These are phyloP conservation scores for Guaruba guarouba DNA, from an alignment of 2,113 vertebrate species.

Conservation along the genomic window DNA sequence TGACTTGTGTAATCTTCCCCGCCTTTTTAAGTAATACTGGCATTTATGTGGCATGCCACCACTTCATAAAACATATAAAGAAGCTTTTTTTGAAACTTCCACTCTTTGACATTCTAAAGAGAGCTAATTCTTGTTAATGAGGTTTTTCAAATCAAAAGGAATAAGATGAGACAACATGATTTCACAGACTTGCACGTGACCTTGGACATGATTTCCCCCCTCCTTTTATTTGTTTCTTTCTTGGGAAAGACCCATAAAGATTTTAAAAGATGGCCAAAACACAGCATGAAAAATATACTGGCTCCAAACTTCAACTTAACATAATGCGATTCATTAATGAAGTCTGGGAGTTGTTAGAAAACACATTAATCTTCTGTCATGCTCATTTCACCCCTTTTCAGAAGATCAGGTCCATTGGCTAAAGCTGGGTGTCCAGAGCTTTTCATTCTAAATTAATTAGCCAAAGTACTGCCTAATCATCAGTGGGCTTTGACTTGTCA, in stretches of 20 bases:
- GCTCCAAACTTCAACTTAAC: slow-evolving; percentile 2
- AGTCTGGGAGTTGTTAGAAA: slow-evolving; percentile 22
- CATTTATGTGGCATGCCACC: neutral
- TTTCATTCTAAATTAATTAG: slow-evolving; percentile 38
- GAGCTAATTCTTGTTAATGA: slow-evolving; percentile 32
- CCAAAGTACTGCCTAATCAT: slow-evolving; percentile 21
- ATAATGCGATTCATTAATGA: slow-evolving; percentile 18
- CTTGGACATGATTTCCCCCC: neutral
- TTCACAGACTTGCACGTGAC: neutral
- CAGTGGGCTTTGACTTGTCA: neutral
- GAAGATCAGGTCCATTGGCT: neutral
- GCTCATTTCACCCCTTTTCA: neutral
- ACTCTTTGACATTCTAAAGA: neutral
- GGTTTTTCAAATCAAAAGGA: neutral
- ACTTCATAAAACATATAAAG: neutral
- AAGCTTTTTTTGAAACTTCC: neutral
- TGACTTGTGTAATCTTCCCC: neutral
- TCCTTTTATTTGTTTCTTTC: neutral
- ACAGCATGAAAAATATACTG: neutral
- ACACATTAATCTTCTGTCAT: slow-evolving; percentile 25
- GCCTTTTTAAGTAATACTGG: neutral
- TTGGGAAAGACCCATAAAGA: slow-evolving; percentile 3
- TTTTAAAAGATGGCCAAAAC: slow-evolving; percentile 1
- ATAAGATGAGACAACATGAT: neutral
- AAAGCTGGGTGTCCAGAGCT: neutral